Base-by-base conservation (phyloP, 2,888 invertebrate genomes). In the Hemicrepidius hirtus region DNA sequence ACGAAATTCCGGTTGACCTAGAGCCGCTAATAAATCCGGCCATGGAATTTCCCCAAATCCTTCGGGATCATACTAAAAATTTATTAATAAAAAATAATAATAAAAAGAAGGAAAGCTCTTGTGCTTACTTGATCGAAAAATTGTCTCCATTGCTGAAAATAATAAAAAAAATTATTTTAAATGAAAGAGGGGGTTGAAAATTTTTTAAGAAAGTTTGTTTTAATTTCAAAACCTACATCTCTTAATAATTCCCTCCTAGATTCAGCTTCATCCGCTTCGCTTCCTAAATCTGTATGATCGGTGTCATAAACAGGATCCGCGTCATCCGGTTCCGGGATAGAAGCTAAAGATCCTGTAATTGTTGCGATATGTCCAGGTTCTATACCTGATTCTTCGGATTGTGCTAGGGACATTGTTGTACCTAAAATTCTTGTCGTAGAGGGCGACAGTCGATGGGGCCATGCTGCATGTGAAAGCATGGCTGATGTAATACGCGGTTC, bases 21-120 rank as follows among this genome's bases (percentile, higher is more conserved):
- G 89, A 16, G 94, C 95, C 79, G 90, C 88, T 78, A 95, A 84
- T 85, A 97, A 95, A 84, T 96, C 95, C 63, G 92, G 91, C 90
- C 96, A 93, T 50, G 94, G 94, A 82, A 97, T 96, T 88, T 97
- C 96, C 9, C 97, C 97, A 83, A 96, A 97, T 46, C 97, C 97
- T 87, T 97, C 97, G 7, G 95, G 95, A 88, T 97, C 96, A 84
- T 94, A 96, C 95, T 96, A 88, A 69, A 87, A 37, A 64, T n/a
- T 28, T 32, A 21, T 28, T 28, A 13, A 55, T n/a, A 35, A 50
- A 28, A 28, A n/a, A 20, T 53, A 16, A 49, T 35, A 18, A 24
- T 24, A 2, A 3, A 18, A 16, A 40, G 21, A n/a, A n/a, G n/a
- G n/a, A n/a, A n/a, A n/a, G 12, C 7, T 20, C 1, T 18, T 40